Conservation (phyloP, 1,140 invertebrate genomes). For the Gonioctena quinquepunctata region DNA sequence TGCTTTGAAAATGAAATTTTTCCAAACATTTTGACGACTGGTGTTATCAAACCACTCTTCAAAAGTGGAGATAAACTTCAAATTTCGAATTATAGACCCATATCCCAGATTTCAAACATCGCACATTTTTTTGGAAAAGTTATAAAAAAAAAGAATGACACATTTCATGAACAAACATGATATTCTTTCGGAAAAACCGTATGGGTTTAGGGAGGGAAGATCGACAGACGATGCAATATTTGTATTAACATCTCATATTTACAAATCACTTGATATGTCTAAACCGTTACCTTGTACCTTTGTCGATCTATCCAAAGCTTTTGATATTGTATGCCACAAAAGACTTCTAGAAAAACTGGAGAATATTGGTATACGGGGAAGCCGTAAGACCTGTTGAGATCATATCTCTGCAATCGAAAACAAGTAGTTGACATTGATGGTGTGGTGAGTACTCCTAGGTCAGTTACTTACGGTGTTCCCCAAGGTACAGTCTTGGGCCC, state of each 20-base stretch:
- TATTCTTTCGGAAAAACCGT: neutral
- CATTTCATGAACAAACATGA: neutral
- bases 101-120: too few species aligned
- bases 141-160: too few species aligned
- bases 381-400: neutral
- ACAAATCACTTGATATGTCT: neutral
- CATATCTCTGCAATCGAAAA: neutral
- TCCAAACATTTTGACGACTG: too few species aligned
- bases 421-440: neutral
- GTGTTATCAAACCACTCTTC: too few species aligned
- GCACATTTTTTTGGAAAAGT: too few species aligned
- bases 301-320: neutral
- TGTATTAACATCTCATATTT: neutral
- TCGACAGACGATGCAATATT: neutral
- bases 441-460: neutral
- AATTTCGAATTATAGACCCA: too few species aligned
- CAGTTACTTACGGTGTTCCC: neutral
- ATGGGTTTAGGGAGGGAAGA: neutral
- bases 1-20: too few species aligned
- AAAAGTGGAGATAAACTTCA: too few species aligned
- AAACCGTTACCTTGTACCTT: neutral
- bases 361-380: neutral
- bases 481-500: neutral
- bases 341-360: neutral
- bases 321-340: neutral